A percentile compares a stretch with the other conserved stretches of the same genome.
Evolutionary conservation across 2,888 invertebrate genomes (phyloP).

Genomic region (Koerneria pararmatus): DNA sequence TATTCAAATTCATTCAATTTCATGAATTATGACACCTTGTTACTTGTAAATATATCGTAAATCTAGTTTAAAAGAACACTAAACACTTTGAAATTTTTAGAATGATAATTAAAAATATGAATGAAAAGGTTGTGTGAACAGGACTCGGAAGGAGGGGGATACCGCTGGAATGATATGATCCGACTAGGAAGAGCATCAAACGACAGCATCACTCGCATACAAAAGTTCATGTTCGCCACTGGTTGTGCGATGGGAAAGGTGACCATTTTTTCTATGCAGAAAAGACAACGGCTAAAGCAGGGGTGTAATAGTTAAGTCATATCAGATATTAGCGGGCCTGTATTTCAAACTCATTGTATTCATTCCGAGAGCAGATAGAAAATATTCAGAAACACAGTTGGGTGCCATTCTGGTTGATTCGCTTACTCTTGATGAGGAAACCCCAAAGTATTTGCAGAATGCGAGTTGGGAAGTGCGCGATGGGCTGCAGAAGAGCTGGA

Average conservation of each 20-base stretch:
- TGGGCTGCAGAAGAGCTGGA: constrained; percentile 42
- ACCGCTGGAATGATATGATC: constrained; percentile 47
- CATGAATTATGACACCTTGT: no score
- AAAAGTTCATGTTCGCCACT: constrained; percentile 45
- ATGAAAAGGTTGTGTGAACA: constrained; percentile 16
- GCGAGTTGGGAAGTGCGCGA: constrained; percentile 21
- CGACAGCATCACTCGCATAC: constrained; percentile 19
- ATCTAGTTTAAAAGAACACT: no score
- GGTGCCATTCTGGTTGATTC: no score
- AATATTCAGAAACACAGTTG: no score
- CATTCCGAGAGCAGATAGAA: no score
- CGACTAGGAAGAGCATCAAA: constrained; percentile 31
- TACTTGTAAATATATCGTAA: no score
- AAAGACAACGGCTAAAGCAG: background rate
- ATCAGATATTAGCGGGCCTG: background rate
- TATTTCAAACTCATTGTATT: background rate
- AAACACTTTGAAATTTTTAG: background rate
- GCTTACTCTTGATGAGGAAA: no score
- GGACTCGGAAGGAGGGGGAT: constrained; percentile 42
- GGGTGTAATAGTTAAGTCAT: background rate
- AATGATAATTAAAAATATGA: background rate
- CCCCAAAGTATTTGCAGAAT: constrained; percentile 9
- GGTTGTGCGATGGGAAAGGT: constrained; percentile 45
- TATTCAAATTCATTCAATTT: no score
- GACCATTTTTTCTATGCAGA: background rate